Evolutionary conservation across 2,113 vertebrate genomes (phyloP).

Genomic region (Bagarius yarrelli): DNA sequence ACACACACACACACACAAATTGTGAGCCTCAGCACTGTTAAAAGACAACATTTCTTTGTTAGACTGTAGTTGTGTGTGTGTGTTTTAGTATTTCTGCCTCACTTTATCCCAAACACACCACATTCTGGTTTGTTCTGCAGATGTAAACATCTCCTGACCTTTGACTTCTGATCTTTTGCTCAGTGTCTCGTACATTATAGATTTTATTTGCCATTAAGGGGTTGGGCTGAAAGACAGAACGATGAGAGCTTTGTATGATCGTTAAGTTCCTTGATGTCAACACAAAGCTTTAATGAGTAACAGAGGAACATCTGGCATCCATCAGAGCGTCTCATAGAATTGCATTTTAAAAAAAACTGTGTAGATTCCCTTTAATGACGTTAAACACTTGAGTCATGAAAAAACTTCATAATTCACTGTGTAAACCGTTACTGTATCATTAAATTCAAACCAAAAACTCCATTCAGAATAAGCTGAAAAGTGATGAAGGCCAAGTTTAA

Average conservation of each 20-base stretch:
- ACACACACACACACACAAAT: background rate
- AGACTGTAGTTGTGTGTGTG: background rate
- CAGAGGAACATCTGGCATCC: constrained; percentile 12
- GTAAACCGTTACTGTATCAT: background rate
- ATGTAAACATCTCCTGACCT: constrained; percentile 10
- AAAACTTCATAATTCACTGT: constrained; percentile 1
- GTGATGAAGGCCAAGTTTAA: background rate
- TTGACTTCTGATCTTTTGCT: background rate
- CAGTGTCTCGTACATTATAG: constrained; percentile 1
- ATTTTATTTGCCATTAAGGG: constrained; percentile 1
- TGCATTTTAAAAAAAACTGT: background rate
- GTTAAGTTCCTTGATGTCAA: background rate
- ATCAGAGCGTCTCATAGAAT: background rate
- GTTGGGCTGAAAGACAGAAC: background rate
- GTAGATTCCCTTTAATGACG: background rate
- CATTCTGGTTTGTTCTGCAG: background rate
- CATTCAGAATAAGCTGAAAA: background rate
- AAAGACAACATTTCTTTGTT: background rate
- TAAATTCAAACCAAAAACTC: background rate
- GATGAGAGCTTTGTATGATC: background rate
- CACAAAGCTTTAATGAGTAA: constrained; percentile 13
- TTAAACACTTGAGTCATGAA: background rate
- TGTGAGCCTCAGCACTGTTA: background rate
- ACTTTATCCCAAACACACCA: constrained; percentile 3
- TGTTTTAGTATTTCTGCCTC: background rate